Percentiles rank a stretch among this genome's conserved stretches.
Conservation (phyloP, 2,888 invertebrate genomes). For the Thysanoteuthis rhombus region DNA sequence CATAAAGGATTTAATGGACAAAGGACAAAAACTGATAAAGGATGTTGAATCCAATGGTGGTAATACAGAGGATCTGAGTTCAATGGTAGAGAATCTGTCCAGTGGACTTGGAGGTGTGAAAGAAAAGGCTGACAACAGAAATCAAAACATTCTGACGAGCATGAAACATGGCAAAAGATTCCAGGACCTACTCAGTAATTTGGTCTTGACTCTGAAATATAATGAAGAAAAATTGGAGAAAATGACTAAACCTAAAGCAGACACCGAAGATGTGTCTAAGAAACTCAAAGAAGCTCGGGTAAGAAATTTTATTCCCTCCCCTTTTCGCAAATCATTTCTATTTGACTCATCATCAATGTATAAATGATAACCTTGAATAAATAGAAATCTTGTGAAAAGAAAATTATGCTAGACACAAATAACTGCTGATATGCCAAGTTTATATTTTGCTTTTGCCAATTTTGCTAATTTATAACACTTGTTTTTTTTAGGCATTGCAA, state of each 20-base stretch:
- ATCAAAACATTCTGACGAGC: conserved; percentile 69
- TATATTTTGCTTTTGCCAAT: background rate
- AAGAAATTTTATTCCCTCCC: background rate
- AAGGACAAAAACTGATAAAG: conserved; percentile 78
- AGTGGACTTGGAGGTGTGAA: conserved; percentile 82
- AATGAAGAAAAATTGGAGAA: conserved; percentile 86
- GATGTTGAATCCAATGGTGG: conserved; percentile 42
- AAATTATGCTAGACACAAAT: too few relatives aligned
- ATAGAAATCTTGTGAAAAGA: too few relatives aligned
- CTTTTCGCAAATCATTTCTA: too few relatives aligned
- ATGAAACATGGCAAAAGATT: conserved; percentile 79
- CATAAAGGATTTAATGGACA: conserved; percentile 78
- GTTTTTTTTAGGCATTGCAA: conserved; percentile 74
- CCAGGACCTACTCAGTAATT: conserved; percentile 80
- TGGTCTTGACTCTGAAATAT: conserved; percentile 79
- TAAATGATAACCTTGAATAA: too few relatives aligned
- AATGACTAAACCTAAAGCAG: conserved; percentile 75
- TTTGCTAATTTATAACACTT: background rate
- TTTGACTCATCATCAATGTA: too few relatives aligned
- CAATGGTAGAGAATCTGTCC: background rate
- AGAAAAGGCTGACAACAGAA: conserved; percentile 82
- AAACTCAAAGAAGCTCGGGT: conserved; percentile 86
- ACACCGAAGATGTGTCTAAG: conserved; percentile 80
- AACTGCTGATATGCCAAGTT: too few relatives aligned
- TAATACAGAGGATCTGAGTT: conserved; percentile 32